These are phyloP conservation scores for Cataglyphis cursor DNA, from an alignment of 2,888 invertebrate species.

Conservation along the genomic window DNA sequence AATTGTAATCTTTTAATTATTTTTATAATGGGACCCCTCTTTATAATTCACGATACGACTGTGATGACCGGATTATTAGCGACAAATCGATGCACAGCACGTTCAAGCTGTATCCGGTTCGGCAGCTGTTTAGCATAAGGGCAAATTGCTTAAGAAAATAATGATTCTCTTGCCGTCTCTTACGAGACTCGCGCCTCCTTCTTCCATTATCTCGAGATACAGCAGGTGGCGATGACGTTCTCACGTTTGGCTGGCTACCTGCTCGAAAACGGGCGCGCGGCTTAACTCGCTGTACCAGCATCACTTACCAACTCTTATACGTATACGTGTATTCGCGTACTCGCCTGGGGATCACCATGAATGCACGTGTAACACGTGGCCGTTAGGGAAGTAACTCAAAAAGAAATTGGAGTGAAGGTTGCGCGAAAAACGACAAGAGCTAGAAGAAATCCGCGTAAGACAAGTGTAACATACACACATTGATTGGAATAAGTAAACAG, in stretches of 20 bases:
- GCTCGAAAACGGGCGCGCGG: slow-evolving; percentile 61
- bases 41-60: neutral
- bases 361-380: slow-evolving; percentile 47
- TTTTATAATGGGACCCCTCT: slow-evolving; percentile 13
- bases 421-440: neutral
- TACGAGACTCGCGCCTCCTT: slow-evolving; percentile 49
- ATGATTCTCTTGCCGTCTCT: slow-evolving; percentile 68
- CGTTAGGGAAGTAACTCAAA: slow-evolving; percentile 14
- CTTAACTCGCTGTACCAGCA: slow-evolving; percentile 24
- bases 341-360: neutral
- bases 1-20: neutral
- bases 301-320: slow-evolving; percentile 24
- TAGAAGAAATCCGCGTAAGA: neutral
- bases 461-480: neutral
- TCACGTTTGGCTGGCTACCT: slow-evolving; percentile 57
- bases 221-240: slow-evolving; percentile 79
- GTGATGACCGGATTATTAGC: slow-evolving; percentile 48
- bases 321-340: neutral
- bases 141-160: slow-evolving; percentile 80
- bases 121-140: slow-evolving; percentile 81
- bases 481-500: neutral
- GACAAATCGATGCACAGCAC: slow-evolving; percentile 34
- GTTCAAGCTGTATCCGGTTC: slow-evolving; percentile 52
- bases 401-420: neutral
- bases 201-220: slow-evolving; percentile 60